phyloP scores from a whole-genome alignment of 30 jellyfish, hydroid and myxozoan species.

The Turritopsis rubra region DNA sequence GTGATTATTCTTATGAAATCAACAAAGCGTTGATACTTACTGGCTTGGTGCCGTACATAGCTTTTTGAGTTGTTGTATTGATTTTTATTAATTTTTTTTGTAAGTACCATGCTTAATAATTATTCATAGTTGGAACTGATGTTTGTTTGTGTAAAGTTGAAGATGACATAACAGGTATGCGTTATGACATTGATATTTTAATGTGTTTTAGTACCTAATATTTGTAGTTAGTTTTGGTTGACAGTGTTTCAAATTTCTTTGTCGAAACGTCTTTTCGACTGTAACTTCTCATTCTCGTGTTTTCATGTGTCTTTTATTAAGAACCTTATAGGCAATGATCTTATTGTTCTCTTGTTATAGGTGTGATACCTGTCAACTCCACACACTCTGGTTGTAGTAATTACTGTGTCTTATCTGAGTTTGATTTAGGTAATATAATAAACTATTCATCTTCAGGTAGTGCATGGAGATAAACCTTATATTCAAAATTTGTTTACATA shows the following conservation, averaged over 20 bases:
- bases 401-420: conserved; percentile 60
- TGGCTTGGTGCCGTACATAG: no score
- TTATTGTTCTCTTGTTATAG: conserved; percentile 17
- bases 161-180: conserved; percentile 68
- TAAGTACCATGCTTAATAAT: conserved; percentile 1
- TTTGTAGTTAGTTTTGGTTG: not conserved
- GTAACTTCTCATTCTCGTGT: not conserved
- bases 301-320: no score
- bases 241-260: not conserved
- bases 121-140: conserved; percentile 62
- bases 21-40: no score
- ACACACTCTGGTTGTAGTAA: conserved; percentile 64
- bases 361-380: conserved; percentile 71
- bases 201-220: not conserved
- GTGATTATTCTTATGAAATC: conserved; percentile 15
- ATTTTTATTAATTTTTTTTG: not conserved
- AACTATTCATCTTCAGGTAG: not conserved
- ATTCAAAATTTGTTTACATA: no score
- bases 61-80: no score
- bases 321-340: no score
- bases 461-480: no score
- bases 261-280: not conserved
- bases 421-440: conserved; percentile 56
- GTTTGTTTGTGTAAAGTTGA: conserved; percentile 59
- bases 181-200: not conserved